phyloP scores from a whole-genome alignment of 2,797 vertebrate species.

The Prunella strophiata region DNA sequence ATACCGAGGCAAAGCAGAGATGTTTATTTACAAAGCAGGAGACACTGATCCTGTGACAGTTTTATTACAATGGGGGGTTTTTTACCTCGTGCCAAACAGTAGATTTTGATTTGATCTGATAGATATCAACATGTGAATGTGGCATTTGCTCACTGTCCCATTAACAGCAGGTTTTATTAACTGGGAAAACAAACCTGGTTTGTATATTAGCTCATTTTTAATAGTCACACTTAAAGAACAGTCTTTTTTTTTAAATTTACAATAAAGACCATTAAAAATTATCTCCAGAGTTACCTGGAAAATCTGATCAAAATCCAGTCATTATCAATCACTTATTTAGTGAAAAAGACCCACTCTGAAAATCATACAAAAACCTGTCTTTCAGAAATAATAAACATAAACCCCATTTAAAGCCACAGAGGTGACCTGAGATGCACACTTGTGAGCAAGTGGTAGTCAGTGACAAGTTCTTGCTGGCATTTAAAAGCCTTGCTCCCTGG shows the following conservation, averaged over 20 bases:
- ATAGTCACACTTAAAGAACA: neutral
- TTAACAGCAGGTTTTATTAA: slow-evolving; percentile 27
- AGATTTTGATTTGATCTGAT: slow-evolving; percentile 64
- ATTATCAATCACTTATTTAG: neutral
- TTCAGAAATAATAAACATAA: neutral
- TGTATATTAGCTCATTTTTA: neutral
- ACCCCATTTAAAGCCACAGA: neutral
- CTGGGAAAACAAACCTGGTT: neutral
- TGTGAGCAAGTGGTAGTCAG: neutral
- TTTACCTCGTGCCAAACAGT: slow-evolving; percentile 58
- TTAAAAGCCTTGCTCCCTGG: slow-evolving; percentile 56
- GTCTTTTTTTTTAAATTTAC: neutral
- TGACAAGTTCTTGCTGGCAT: slow-evolving; percentile 44
- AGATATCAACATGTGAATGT: slow-evolving; percentile 22
- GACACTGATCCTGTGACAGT: slow-evolving; percentile 63
- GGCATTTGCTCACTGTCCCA: slow-evolving; percentile 4
- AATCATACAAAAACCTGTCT: neutral
- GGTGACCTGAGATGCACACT: slow-evolving; percentile 11
- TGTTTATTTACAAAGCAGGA: slow-evolving; percentile 73
- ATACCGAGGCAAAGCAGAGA: slow-evolving; percentile 54
- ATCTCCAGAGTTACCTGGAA: neutral
- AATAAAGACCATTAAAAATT: neutral
- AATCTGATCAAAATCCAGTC: neutral
- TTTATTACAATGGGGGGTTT: slow-evolving; percentile 34
- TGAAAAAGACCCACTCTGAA: neutral